Percentiles rank a stretch among this genome's conserved stretches.
Conservation (phyloP, 2,888 invertebrate genomes). For the Acleris literana region DNA sequence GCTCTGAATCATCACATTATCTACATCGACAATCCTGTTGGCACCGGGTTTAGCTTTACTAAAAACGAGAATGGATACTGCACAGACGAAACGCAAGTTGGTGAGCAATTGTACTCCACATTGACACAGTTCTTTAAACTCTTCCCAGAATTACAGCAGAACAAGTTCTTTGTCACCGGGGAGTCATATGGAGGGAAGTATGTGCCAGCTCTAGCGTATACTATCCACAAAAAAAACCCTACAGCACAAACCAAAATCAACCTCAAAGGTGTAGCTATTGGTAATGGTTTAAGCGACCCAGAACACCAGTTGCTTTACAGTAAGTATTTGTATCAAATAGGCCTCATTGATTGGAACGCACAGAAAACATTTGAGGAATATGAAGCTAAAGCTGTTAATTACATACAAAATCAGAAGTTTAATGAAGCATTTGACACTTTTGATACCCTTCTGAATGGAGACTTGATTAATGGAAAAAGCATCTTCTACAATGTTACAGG, state of each 20-base stretch:
- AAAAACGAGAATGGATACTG: slow-evolving; percentile 90
- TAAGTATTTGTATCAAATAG: slow-evolving; percentile 91
- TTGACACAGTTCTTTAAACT: slow-evolving; percentile 92
- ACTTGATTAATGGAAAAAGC: slow-evolving; percentile 83
- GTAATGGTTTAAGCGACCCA: slow-evolving; percentile 92
- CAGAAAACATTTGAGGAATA: slow-evolving; percentile 83
- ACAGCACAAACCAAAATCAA: slow-evolving; percentile 87
- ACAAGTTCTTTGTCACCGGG: slow-evolving; percentile 93
- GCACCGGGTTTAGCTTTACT: slow-evolving; percentile 96
- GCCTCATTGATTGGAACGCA: slow-evolving; percentile 87
- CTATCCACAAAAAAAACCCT: slow-evolving; percentile 87
- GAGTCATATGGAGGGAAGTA: slow-evolving; percentile 94
- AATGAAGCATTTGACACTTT: slow-evolving; percentile 88
- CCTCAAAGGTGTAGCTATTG: slow-evolving; percentile 88
- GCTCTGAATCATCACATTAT: slow-evolving; percentile 90
- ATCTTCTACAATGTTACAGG: slow-evolving; percentile 90
- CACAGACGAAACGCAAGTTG: slow-evolving; percentile 90
- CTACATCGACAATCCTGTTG: slow-evolving; percentile 97
- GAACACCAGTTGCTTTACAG: slow-evolving; percentile 90
- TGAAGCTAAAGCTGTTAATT: slow-evolving; percentile 83
- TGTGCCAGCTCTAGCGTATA: slow-evolving; percentile 89
- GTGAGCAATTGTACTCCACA: slow-evolving; percentile 89
- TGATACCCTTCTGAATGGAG: slow-evolving; percentile 88
- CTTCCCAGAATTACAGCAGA: slow-evolving; percentile 89
- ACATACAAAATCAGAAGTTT: slow-evolving; percentile 86